Evolutionary conservation across 2,888 invertebrate genomes (phyloP), one percentile per base, ranked within the genome.

Genomic region (Ichneumoninae sp.): DNA sequence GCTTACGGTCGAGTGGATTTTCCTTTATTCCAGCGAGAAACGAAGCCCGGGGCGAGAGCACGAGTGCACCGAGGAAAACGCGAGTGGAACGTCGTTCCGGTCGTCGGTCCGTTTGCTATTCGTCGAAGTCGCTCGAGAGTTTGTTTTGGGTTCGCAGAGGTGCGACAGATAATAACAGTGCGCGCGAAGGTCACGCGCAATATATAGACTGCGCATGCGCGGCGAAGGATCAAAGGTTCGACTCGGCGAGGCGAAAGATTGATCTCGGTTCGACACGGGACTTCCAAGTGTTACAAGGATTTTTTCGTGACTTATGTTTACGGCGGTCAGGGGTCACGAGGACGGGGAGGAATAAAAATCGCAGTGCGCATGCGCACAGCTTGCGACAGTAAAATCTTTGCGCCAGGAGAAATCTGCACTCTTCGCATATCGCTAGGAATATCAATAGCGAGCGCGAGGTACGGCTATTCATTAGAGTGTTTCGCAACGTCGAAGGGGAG

Each of bases 231-330:
- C 65, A 75, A 50, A 75, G 74, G 50, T 50, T 50, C 8, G 30
- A 52, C 8, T 19, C 6, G n/a, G 13, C 44, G 73, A 33, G 30
- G 44, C 47, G 50, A 30, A 47, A 47, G 47, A 75, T 63, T 69
- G 54, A 52, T 75, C 22, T 65, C 33, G 63, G 4, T 19, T 50
- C 50, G 30, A 33, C 74, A 30, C 10, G 7, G n/a, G 33, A 70
- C 52, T 8, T 60, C 22, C 26, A 90, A 90, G 87, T 90, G 88
- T 90, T 90, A 91, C 91, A 91, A 91, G 91, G 90, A 89, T 90
- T 84, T 85, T 85, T 87, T 77, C 87, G 87, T 3, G 26, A 50
- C 44, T 63, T 76, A 60, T 10, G 26, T 66, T 13, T 71, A 73
- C 69, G 40, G 36, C 26, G n/a, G 60, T 44, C 63, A 44, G 73